phyloP scores from a whole-genome alignment of 2,113 vertebrate species.

The Fulica atra region DNA sequence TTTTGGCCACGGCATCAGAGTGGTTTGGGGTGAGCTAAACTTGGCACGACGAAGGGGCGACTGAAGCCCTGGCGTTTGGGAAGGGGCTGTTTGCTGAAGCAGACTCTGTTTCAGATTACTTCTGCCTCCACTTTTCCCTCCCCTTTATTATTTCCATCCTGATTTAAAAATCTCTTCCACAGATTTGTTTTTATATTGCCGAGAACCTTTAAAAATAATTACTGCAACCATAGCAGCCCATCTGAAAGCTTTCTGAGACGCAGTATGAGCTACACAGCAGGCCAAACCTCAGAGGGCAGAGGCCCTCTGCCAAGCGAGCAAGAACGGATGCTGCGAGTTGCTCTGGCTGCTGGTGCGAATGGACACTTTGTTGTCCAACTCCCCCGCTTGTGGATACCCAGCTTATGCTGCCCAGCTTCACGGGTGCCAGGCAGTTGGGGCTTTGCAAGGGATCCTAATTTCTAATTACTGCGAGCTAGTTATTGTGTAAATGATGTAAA shows the following conservation, averaged over 20 bases:
- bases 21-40: neutral
- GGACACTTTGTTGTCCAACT: neutral
- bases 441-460: neutral
- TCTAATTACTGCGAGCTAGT: neutral
- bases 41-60: neutral
- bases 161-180: neutral
- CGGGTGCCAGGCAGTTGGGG: accelerated
- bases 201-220: constrained; percentile 34
- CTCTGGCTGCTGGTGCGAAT: neutral
- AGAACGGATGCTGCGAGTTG: neutral
- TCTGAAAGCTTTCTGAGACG: neutral
- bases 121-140: neutral
- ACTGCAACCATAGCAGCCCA: constrained; percentile 32
- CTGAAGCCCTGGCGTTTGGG: neutral
- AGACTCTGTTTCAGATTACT: neutral
- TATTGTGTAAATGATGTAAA: neutral
- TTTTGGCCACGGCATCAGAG: neutral
- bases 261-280: neutral
- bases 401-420: neutral
- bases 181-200: neutral
- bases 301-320: neutral
- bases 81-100: neutral
- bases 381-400: neutral
- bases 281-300: constrained; percentile 36
- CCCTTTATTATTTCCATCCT: neutral